A percentile compares a stretch with the other conserved stretches of the same genome.
These are phyloP conservation scores for Enteromius afrohamiltoni DNA, from an alignment of 2,797 vertebrate genomes.

Conservation along the genomic window DNA sequence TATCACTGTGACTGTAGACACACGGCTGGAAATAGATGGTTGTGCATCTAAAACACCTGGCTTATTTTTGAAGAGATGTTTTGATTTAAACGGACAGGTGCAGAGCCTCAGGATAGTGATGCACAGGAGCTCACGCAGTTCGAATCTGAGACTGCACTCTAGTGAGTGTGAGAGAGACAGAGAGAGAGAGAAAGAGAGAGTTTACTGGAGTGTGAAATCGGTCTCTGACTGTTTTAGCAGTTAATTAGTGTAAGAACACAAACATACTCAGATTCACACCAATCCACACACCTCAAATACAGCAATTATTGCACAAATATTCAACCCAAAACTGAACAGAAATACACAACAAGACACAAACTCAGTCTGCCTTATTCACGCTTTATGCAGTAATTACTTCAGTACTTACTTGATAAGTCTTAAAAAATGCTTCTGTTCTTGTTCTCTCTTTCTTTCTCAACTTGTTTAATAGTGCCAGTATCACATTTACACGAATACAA, in stretches of 20 bases:
- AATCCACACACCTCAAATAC: conserved; percentile 13
- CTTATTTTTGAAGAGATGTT: conserved; percentile 7
- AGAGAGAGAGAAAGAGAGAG: background rate
- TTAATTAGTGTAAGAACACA: conserved; percentile 38
- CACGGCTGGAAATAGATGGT: background rate
- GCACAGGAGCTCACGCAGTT: conserved; percentile 26
- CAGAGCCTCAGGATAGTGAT: background rate
- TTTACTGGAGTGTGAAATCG: conserved; percentile 32
- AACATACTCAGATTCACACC: conserved; percentile 34
- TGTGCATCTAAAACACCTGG: conserved; percentile 15
- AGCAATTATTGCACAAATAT: conserved; percentile 4
- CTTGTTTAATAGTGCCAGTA: background rate
- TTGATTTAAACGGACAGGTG: conserved; percentile 13
- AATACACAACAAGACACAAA: conserved; percentile 2
- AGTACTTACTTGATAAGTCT: background rate
- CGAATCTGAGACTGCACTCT: conserved; percentile 6
- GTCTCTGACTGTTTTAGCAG: conserved; percentile 29
- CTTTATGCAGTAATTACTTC: conserved; percentile 8
- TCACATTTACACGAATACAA: background rate
- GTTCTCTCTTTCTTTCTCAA: background rate
- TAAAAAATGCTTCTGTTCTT: background rate
- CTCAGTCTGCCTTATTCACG: background rate
- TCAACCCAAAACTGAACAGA: conserved; percentile 16
- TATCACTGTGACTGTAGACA: background rate
- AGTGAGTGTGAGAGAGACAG: background rate